phyloP scores from a whole-genome alignment of 2,888 invertebrate species.

The Andrena bicolor region DNA sequence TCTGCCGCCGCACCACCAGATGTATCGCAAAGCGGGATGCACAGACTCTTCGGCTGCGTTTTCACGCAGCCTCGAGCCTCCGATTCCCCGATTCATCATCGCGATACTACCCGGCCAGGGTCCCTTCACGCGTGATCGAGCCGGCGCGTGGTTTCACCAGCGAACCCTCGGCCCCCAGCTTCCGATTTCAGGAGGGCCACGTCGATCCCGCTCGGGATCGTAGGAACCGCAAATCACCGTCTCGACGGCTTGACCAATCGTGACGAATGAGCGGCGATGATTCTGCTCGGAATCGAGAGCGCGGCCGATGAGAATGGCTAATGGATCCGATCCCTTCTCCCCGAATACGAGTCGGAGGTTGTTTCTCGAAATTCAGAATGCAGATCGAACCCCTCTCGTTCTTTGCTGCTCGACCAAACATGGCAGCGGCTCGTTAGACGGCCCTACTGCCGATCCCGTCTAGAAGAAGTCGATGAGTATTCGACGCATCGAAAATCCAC shows the following conservation, averaged over 20 bases:
- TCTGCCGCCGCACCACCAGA: slow-evolving; percentile 57
- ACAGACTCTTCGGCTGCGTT: slow-evolving; percentile 35
- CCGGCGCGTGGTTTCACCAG: not conserved
- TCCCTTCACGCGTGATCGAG: slow-evolving; percentile 34
- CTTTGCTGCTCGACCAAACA: slow-evolving; percentile 38
- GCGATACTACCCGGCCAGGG: slow-evolving; percentile 4
- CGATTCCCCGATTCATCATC: slow-evolving; percentile 53
- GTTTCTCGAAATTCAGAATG: slow-evolving; percentile 34
- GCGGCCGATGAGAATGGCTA: slow-evolving; percentile 31
- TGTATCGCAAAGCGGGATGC: slow-evolving; percentile 40
- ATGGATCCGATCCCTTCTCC: slow-evolving; percentile 26
- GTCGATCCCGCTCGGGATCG: slow-evolving; percentile 15
- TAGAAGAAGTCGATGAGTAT: slow-evolving; percentile 33
- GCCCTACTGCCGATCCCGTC: not conserved
- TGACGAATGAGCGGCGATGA: slow-evolving; percentile 50
- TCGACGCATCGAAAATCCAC: slow-evolving; percentile 20
- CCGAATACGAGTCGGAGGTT: slow-evolving; percentile 20
- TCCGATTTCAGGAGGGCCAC: slow-evolving; percentile 14
- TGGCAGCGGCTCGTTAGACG: slow-evolving; percentile 35
- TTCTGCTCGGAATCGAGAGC: slow-evolving; percentile 37
- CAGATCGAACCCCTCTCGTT: slow-evolving; percentile 24
- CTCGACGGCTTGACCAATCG: slow-evolving; percentile 51
- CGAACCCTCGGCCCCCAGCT: not conserved
- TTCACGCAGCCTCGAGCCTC: slow-evolving; percentile 1
- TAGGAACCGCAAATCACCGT: slow-evolving; percentile 59